A percentile compares a stretch with the other conserved stretches of the same genome.
phyloP scores from a whole-genome alignment of 92 coral and sea anemone genomes.

The Porites cylindrica region DNA sequence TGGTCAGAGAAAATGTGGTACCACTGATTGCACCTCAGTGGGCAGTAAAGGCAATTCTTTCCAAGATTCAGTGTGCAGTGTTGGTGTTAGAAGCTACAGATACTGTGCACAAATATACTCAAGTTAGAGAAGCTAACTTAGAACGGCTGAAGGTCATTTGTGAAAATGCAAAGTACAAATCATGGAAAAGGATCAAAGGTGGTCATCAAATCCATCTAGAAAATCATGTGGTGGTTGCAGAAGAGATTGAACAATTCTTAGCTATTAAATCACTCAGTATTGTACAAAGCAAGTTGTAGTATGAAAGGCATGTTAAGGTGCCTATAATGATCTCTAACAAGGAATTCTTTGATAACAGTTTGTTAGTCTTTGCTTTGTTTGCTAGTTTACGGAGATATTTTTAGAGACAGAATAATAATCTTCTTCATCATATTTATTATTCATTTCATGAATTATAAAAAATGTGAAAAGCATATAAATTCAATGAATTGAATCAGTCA shows the following conservation, averaged over 20 bases:
- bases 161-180: slow-evolving; percentile 37
- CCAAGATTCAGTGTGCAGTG: slow-evolving; percentile 40
- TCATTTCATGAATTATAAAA: no score
- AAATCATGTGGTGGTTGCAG: slow-evolving; percentile 54
- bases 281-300: slow-evolving; percentile 20
- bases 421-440: no score
- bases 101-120: background rate
- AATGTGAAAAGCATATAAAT: no score
- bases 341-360: no score
- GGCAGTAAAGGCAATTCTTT: slow-evolving; percentile 21
- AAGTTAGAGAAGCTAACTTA: slow-evolving; percentile 1
- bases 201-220: slow-evolving; percentile 75
- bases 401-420: no score
- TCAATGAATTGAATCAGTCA: no score
- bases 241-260: slow-evolving; percentile 36
- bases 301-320: background rate
- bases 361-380: no score
- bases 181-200: slow-evolving; percentile 51
- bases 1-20: background rate
- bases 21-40: slow-evolving; percentile 16
- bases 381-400: no score
- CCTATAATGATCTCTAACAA: no score
- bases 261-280: background rate
- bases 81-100: slow-evolving; percentile 34
- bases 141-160: slow-evolving; percentile 35